Conservation (phyloP, 2,113 vertebrate species). For the Oplegnathus fasciatus region DNA sequence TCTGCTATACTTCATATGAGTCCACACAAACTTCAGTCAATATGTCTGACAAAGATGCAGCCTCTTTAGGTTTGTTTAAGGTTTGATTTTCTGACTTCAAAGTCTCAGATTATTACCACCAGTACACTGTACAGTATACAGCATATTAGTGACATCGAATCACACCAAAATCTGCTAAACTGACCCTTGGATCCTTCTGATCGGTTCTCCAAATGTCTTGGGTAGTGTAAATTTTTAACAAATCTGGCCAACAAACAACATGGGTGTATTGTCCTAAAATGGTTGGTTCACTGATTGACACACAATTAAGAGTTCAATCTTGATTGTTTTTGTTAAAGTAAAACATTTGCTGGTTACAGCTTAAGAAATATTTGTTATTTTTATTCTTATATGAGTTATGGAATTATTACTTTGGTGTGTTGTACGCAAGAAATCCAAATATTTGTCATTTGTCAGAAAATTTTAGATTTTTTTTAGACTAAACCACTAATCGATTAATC, state of each 20-base stretch:
- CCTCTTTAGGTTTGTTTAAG: not conserved
- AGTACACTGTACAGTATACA: not conserved
- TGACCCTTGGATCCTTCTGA: not conserved
- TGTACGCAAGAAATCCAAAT: not conserved
- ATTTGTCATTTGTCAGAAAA: not conserved
- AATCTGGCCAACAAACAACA: not conserved
- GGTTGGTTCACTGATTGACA: too few relatives aligned
- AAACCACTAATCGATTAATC: not conserved
- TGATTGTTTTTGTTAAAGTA: not conserved
- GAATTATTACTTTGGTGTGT: not conserved
- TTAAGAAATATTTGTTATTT: too few relatives aligned
- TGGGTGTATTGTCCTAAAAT: too few relatives aligned
- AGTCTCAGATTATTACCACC: not conserved
- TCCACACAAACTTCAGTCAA: not conserved
- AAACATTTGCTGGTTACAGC: not conserved
- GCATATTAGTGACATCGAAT: not conserved
- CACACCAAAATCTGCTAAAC: not conserved
- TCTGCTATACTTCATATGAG: slow-evolving; percentile 2
- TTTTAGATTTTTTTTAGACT: not conserved
- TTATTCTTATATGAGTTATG: not conserved
- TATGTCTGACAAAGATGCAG: not conserved
- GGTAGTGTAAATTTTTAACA: not conserved
- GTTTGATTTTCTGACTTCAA: slow-evolving; percentile 4
- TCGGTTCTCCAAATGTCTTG: not conserved
- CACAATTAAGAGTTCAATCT: too few relatives aligned